Percentiles rank a stretch among this genome's conserved stretches.
Evolutionary conservation across 1,140 invertebrate genomes (phyloP).

Genomic region (Papilio glaucus): DNA sequence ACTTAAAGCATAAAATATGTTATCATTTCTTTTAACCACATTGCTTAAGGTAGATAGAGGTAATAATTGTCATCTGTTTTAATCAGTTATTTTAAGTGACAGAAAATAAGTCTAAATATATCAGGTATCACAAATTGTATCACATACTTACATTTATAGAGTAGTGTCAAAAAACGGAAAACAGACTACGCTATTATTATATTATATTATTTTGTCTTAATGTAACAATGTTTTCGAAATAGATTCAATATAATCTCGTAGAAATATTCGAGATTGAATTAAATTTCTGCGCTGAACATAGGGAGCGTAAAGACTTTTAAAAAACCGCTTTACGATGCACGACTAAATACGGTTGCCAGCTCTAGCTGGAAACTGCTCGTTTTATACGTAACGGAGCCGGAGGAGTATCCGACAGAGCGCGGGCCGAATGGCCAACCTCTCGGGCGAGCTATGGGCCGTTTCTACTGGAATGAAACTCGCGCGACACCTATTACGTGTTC

Average conservation of each 20-base stretch:
- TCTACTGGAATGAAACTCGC: slow-evolving; percentile 63
- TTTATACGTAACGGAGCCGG: slow-evolving; percentile 75
- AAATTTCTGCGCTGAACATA: slow-evolving; percentile 49
- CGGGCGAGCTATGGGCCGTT: slow-evolving; percentile 65
- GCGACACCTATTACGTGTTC: slow-evolving; percentile 56
- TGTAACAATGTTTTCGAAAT: too few relatives aligned
- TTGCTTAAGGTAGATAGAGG: too few relatives aligned
- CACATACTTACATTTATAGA: too few relatives aligned
- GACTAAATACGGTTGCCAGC: slow-evolving; percentile 70
- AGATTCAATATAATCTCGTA: slow-evolving; percentile 19
- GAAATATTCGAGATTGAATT: slow-evolving; percentile 78
- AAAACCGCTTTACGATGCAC: slow-evolving; percentile 73
- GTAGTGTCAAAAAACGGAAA: too few relatives aligned
- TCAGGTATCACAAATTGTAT: too few relatives aligned
- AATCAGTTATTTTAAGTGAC: too few relatives aligned
- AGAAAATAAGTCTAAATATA: too few relatives aligned
- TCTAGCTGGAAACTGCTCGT: slow-evolving; percentile 65
- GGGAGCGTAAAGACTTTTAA: slow-evolving; percentile 62
- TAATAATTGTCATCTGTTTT: too few relatives aligned
- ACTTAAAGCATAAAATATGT: too few relatives aligned
- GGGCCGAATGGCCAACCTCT: slow-evolving; percentile 74
- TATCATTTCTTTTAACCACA: too few relatives aligned
- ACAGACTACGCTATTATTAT: too few relatives aligned
- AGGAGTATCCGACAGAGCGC: slow-evolving; percentile 64
- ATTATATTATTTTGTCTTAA: too few relatives aligned